These are phyloP conservation scores for Notolabrus celidotus DNA, from an alignment of 2,797 vertebrate species.

Conservation along the genomic window DNA sequence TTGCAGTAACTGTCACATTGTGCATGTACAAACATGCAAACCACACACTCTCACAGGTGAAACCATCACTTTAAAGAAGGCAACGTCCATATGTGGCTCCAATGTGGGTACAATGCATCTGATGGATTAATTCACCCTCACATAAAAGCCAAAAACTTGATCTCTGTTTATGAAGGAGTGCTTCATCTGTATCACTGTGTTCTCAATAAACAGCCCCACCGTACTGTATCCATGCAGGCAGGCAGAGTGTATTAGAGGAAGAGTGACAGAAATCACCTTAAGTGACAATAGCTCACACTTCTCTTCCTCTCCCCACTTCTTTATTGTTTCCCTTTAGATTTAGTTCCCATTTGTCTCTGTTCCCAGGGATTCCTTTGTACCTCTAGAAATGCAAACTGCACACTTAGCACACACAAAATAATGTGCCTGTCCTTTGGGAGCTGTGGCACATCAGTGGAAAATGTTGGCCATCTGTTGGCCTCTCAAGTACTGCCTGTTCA, in stretches of 20 bases:
- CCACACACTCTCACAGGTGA: too few relatives aligned
- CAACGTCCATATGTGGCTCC: too few relatives aligned
- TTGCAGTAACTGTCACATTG: too few relatives aligned
- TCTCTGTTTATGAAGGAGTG: slow-evolving; percentile 70
- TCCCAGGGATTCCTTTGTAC: slow-evolving; percentile 21
- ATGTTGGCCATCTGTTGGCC: slow-evolving; percentile 71
- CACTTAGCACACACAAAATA: slow-evolving; percentile 6
- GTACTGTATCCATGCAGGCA: slow-evolving; percentile 36
- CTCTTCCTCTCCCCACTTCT: slow-evolving; percentile 14
- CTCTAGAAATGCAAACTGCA: slow-evolving; percentile 42
- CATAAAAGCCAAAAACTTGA: slow-evolving; percentile 66
- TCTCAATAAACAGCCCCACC: slow-evolving; percentile 57
- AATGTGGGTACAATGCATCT: slow-evolving; percentile 54
- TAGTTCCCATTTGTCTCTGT: slow-evolving; percentile 1
- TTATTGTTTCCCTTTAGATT: slow-evolving; percentile 7
- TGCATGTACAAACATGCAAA: too few relatives aligned
- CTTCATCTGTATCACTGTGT: slow-evolving; percentile 65
- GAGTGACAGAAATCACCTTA: slow-evolving; percentile 47
- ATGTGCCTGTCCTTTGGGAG: slow-evolving; percentile 44
- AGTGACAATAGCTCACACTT: slow-evolving; percentile 33
- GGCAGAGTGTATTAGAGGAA: slow-evolving; percentile 28
- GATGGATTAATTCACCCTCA: slow-evolving; percentile 27
- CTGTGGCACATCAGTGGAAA: slow-evolving; percentile 38
- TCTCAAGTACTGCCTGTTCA: slow-evolving; percentile 55
- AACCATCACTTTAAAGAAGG: too few relatives aligned